A percentile compares a stretch with the other conserved stretches of the same genome.
These are phyloP conservation scores for Glomeris maerens DNA, from an alignment of 1,140 invertebrate species.

Conservation along the genomic window DNA sequence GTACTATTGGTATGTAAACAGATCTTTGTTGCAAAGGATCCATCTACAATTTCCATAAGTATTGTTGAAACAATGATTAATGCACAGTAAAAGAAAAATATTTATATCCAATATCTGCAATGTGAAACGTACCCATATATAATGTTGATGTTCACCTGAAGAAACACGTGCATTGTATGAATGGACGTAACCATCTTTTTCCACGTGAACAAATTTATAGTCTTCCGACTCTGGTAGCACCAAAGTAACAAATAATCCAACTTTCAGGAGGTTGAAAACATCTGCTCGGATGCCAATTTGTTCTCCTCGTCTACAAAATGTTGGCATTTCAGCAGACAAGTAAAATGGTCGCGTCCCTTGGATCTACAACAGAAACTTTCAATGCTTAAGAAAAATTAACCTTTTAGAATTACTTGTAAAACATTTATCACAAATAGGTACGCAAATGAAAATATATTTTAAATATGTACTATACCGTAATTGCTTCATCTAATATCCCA, in stretches of 20 bases:
- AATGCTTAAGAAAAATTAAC: slow-evolving; percentile 5
- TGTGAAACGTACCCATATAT: slow-evolving; percentile 31
- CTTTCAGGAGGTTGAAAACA: slow-evolving; percentile 83
- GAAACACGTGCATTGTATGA: slow-evolving; percentile 34
- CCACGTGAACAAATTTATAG: slow-evolving; percentile 42
- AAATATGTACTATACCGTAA: no score
- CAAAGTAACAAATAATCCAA: slow-evolving; percentile 68
- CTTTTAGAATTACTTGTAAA: no score
- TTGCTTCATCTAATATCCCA: not conserved
- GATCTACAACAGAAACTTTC: slow-evolving; percentile 25
- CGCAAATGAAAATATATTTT: no score
- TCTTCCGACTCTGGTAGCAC: slow-evolving; percentile 33
- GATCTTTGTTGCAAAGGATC: slow-evolving; percentile 17
- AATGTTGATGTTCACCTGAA: slow-evolving; percentile 33
- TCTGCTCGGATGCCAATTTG: slow-evolving; percentile 45
- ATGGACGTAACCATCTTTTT: slow-evolving; percentile 36
- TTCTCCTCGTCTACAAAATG: slow-evolving; percentile 39
- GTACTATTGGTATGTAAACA: slow-evolving; percentile 81
- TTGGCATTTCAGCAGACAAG: slow-evolving; percentile 39
- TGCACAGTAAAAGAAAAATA: slow-evolving; percentile 5
- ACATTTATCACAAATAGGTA: no score
- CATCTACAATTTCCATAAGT: no score
- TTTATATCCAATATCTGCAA: not conserved
- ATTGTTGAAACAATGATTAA: no score
- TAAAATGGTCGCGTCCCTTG: slow-evolving; percentile 39